Conservation (phyloP, 2,113 vertebrate genomes). For the Elanus axillaris region DNA sequence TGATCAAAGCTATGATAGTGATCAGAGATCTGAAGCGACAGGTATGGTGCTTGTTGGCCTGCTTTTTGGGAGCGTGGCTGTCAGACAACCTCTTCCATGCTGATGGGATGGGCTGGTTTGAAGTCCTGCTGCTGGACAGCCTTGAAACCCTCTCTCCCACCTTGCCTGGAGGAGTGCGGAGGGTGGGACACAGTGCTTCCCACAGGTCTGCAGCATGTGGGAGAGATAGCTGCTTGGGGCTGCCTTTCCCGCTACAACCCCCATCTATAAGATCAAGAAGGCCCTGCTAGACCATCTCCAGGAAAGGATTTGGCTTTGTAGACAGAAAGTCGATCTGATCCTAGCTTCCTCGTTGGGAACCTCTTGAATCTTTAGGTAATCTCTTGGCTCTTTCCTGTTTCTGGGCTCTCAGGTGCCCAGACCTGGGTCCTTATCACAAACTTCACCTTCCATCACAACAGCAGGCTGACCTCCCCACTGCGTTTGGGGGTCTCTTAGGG, state of each 20-base stretch:
- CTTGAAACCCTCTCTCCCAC: not conserved
- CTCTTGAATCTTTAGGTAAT: not conserved
- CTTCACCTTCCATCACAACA: not conserved
- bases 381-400: not conserved
- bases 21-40: not conserved
- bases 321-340: not conserved
- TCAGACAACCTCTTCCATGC: not conserved
- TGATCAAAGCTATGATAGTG: conserved; percentile 3
- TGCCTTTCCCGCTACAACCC: not conserved
- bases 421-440: not conserved
- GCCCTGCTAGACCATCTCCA: not conserved
- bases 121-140: not conserved
- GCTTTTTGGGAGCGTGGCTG: not conserved
- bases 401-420: not conserved
- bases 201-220: not conserved
- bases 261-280: not conserved
- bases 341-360: not conserved
- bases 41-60: not conserved
- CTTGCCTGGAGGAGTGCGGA: not conserved
- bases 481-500: not conserved
- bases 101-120: not conserved
- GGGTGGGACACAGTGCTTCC: not conserved
- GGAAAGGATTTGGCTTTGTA: not conserved
- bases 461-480: not conserved
- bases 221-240: not conserved